phyloP scores from a whole-genome alignment of 2,113 vertebrate species.

The Hemibagrus wyckioides region DNA sequence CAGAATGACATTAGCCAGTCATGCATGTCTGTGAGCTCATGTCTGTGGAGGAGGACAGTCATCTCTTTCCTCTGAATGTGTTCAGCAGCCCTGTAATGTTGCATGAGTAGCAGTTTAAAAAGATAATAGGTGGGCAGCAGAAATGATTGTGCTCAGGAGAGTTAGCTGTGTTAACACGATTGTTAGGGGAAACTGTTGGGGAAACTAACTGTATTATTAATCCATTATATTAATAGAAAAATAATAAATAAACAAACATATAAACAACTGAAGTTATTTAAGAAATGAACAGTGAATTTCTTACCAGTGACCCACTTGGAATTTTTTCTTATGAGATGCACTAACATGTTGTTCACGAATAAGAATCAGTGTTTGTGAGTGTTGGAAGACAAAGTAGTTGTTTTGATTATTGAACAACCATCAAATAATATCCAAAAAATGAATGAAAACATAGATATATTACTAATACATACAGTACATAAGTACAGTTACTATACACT shows the following conservation, averaged over 20 bases:
- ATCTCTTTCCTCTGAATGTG: neutral
- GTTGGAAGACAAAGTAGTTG: neutral
- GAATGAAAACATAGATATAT: neutral
- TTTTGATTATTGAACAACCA: neutral
- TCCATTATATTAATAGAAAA: neutral
- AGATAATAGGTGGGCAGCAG: neutral
- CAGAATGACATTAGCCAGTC: neutral
- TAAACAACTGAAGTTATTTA: neutral
- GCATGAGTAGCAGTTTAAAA: neutral
- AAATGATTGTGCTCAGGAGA: neutral
- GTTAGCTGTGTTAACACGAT: neutral
- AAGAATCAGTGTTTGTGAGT: neutral
- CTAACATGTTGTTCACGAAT: neutral
- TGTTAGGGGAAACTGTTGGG: neutral
- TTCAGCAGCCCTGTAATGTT: neutral
- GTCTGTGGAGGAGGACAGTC: constrained; percentile 1
- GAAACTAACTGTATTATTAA: neutral
- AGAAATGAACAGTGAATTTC: neutral
- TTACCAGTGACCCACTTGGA: neutral
- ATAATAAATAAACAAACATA: neutral
- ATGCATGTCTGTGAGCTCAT: neutral
- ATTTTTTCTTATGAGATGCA: neutral
- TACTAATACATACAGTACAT: too few species aligned
- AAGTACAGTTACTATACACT: neutral
- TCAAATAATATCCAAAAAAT: neutral